Evolutionary conservation across 2,113 vertebrate species (phyloP), one percentile per base, ranked within the genome.

Genomic region (Trogon surrucura): DNA sequence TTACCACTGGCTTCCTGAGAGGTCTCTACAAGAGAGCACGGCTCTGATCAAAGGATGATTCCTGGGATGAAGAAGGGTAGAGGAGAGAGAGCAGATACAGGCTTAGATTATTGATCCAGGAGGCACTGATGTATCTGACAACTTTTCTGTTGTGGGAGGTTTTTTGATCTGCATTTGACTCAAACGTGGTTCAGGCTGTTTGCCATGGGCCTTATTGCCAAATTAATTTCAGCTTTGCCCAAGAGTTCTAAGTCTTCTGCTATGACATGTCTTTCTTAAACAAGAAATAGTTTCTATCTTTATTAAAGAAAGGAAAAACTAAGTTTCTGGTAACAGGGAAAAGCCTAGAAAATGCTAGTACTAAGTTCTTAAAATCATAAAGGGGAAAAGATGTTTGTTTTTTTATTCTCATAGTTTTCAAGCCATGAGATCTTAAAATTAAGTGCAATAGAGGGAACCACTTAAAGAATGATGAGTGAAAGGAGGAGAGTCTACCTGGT

Each of bases 11-110:
- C 21, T 82, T 74, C 22, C 27, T 44, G 13, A 0, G 0, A 66
- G 26, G 10, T 41, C 25, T 19, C 34, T 80, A 30, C 19, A 51
- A 50, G 50, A 69, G 14, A 16, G 8, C 14, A 51, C 2, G 0
- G 21, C 41, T 71, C 6, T 45, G 44, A 22, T n/a, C 10, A 0
- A 1, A 57, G n/a, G 26, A 19, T 54, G 23, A 45, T 3, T 66
- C 73, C 72, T 10, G 38, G 51, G 62, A 75, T 13, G 34, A 90
- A 32, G 27, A 64, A 81, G 9, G 9, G 16, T 45, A 84, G 30
- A 80, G 16, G 10, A 71, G 8, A 73, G 16, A 67, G 13, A 83
- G 9, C 10, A 72, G 20, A n/a, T 38, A 14, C 1, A 14, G 3
- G 1, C 18, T 22, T 65, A 48, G 22, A 11, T 44, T 83, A 38